These are phyloP conservation scores for Pangasius krempfi DNA, from an alignment of 2,797 vertebrate species.

Conservation along the genomic window DNA sequence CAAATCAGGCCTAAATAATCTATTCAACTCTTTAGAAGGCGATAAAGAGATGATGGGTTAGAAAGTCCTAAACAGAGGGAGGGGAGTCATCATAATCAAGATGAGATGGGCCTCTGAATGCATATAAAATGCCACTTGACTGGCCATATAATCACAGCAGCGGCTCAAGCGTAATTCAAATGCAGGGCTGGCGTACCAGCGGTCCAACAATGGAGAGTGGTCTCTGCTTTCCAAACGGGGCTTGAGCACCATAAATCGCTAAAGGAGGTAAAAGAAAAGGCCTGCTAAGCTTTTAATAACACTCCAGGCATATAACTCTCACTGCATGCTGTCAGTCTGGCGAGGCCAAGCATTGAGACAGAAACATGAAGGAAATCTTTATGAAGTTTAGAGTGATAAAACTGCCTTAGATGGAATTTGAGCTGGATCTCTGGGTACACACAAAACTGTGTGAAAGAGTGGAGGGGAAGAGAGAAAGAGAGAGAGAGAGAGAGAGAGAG, in stretches of 20 bases:
- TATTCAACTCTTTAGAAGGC: slow-evolving; percentile 55
- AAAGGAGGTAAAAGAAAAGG: slow-evolving; percentile 51
- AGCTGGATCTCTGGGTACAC: slow-evolving; percentile 14
- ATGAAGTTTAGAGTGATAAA: slow-evolving; percentile 26
- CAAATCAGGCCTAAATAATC: slow-evolving; percentile 60
- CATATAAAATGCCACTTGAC: slow-evolving; percentile 60
- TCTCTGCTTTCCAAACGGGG: slow-evolving; percentile 48
- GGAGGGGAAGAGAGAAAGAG: neutral
- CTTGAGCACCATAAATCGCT: slow-evolving; percentile 48
- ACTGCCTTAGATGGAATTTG: slow-evolving; percentile 4
- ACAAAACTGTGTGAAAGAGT: slow-evolving; percentile 11
- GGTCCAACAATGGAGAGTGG: slow-evolving; percentile 39
- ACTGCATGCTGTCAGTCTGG: slow-evolving; percentile 20
- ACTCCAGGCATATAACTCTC: slow-evolving; percentile 40
- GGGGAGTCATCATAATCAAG: slow-evolving; percentile 58
- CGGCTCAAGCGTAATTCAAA: slow-evolving; percentile 50
- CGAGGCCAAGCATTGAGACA: slow-evolving; percentile 25
- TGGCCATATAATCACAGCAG: slow-evolving; percentile 55
- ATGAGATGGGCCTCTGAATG: slow-evolving; percentile 59
- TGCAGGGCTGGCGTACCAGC: slow-evolving; percentile 35
- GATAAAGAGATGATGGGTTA: slow-evolving; percentile 53
- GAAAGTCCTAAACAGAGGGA: slow-evolving; percentile 55
- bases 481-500: neutral
- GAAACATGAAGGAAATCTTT: slow-evolving; percentile 37
- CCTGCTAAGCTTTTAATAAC: slow-evolving; percentile 57